Percentiles rank a stretch among this genome's conserved stretches.
Evolutionary conservation across 2,888 invertebrate genomes (phyloP).

Genomic region (Ennomos quercinarius): DNA sequence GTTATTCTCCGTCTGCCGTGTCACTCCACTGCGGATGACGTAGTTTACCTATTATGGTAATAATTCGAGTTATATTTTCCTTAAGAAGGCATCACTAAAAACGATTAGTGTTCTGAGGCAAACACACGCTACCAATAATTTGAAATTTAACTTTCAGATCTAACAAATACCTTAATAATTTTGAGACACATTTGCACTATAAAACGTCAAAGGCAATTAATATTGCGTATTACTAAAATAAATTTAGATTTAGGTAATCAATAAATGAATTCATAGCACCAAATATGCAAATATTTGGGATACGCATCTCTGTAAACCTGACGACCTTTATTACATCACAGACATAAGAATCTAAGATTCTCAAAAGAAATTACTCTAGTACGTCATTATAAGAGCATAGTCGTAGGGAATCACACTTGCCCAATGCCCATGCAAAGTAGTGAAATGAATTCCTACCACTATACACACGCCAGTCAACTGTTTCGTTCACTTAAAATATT

Average conservation of each 20-base stretch:
- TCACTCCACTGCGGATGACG: no score
- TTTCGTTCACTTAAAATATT: constrained; percentile 33
- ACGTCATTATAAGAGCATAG: constrained; percentile 9
- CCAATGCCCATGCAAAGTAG: no score
- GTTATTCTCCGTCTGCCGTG: background rate
- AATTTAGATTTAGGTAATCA: constrained; percentile 7
- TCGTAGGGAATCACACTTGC: background rate
- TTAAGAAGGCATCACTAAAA: no score
- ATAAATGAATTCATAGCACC: constrained; percentile 17
- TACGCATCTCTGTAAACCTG: constrained; percentile 7
- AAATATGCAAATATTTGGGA: constrained; percentile 31
- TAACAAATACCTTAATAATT: no score
- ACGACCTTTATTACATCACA: constrained; percentile 38
- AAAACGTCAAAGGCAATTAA: no score
- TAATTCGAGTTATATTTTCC: no score
- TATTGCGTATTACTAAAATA: no score
- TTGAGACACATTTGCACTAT: no score
- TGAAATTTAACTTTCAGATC: no score
- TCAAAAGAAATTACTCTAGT: constrained; percentile 32
- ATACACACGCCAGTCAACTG: constrained; percentile 23
- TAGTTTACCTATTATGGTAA: no score
- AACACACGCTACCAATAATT: no score
- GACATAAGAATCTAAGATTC: constrained; percentile 43
- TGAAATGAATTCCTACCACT: constrained; percentile 18
- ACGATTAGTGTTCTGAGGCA: no score